Evolutionary conservation across 2,888 invertebrate genomes (phyloP), one percentile per base, ranked within the genome.

Genomic region (Actias luna): DNA sequence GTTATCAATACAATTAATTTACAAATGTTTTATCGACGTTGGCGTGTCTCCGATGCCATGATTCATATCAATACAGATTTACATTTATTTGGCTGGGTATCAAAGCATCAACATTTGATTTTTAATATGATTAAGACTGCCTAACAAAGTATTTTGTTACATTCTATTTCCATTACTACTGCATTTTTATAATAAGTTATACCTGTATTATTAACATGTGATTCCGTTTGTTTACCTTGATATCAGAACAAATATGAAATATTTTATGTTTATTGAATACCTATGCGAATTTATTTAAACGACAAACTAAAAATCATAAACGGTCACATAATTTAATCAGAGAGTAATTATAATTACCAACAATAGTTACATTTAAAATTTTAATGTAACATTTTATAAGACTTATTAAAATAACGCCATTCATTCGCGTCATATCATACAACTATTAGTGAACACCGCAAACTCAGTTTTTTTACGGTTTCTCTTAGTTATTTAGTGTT

Each of bases 61-160:
- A 76, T 70, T 75, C 73, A 73, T 69, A 71, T 72, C 74, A 77
- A 75, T 62, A 58, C 12, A 50, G 69, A 67, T 68, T 64, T 67
- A 65, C 69, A 72, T 82, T 83, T 77, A 78, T 80, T 89, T 91
- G 91, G 90, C 91, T 73, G 67, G 71, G 78, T 75, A 80, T 87
- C 88, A 89, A 89, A 42, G n/a, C 42, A 18, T n/a, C 42, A n/a
- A 84, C 83, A 78, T 72, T 74, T 50, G 85, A 85, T 85, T 86
- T 87, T 82, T 87, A 84, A 83, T 75, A 71, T 63, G 65, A 74
- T 74, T 73, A 71, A 71, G 69, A 71, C 69, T 69, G 68, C 64
- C 62, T 67, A 18, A 42, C 16, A 7, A 33, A 33, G 8, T 8
- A 33, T 33, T 33, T 33, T 33, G 33, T 27, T 25, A 14, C 27